Conservation (phyloP, 2,113 vertebrate genomes). For the Hiodon tergisus region DNA sequence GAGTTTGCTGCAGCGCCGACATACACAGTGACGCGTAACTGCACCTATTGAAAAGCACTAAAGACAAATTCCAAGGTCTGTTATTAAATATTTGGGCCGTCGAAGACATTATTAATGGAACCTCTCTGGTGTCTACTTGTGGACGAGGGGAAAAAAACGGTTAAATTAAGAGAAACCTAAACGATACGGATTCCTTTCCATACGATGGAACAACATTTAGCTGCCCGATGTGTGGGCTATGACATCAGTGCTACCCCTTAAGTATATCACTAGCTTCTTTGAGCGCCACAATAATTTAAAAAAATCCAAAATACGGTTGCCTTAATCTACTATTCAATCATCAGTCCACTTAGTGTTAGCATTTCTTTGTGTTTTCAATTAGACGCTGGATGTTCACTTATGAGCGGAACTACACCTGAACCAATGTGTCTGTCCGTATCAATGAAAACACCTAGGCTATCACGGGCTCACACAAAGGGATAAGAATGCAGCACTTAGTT, state of each 20-base stretch:
- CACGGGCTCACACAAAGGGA: conserved; percentile 13
- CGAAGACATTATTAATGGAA: neutral
- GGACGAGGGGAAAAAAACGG: too few relatives aligned
- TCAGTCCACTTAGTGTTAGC: too few relatives aligned
- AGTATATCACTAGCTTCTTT: too few relatives aligned
- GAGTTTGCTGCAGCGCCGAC: conserved; percentile 79
- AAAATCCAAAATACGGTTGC: too few relatives aligned
- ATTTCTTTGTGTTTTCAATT: too few relatives aligned
- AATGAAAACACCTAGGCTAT: conserved; percentile 2
- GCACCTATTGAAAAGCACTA: conserved; percentile 33
- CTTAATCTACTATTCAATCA: too few relatives aligned
- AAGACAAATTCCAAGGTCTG: neutral
- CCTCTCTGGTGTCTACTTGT: neutral
- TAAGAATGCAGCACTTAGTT: conserved; percentile 18
- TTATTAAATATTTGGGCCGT: neutral
- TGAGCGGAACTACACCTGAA: neutral
- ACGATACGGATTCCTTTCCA: too few relatives aligned
- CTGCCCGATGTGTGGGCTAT: too few relatives aligned
- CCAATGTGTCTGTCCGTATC: neutral
- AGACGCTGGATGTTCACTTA: neutral
- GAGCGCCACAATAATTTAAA: too few relatives aligned
- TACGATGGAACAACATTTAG: too few relatives aligned
- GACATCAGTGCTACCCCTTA: too few relatives aligned
- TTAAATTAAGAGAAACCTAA: too few relatives aligned
- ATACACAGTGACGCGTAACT: conserved; percentile 56